Conservation (phyloP, 2,113 vertebrate species). For the Orycteropus afer region DNA sequence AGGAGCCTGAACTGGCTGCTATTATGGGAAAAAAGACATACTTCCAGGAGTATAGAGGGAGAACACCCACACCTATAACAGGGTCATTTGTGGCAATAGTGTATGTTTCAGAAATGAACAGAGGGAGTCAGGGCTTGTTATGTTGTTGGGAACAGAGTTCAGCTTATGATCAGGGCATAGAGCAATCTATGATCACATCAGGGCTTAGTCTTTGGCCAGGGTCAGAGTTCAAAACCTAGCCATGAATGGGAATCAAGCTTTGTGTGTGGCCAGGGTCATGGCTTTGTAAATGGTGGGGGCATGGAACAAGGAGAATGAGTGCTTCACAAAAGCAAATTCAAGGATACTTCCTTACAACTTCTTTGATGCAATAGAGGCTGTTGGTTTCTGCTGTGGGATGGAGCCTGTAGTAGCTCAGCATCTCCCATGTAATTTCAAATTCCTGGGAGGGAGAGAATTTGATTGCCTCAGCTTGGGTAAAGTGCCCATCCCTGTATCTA, state of each 20-base stretch:
- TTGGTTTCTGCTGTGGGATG: neutral
- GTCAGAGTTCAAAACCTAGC: neutral
- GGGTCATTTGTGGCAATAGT: neutral
- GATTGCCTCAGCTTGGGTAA: neutral
- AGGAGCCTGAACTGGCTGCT: neutral
- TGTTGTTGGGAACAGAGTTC: neutral
- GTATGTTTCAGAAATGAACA: neutral
- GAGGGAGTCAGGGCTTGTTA: neutral
- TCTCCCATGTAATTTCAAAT: neutral
- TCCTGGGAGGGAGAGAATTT: neutral
- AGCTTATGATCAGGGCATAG: neutral
- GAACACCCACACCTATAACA: neutral
- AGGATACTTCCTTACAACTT: neutral
- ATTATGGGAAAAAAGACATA: neutral
- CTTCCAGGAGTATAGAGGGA: neutral
- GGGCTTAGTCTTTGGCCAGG: neutral
- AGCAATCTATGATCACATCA: neutral
- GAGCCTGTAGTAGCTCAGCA: neutral
- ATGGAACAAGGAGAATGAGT: fast-evolving
- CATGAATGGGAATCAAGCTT: neutral
- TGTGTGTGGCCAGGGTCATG: neutral
- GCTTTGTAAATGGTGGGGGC: neutral
- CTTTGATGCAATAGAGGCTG: neutral
- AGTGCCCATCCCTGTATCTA: fast-evolving
- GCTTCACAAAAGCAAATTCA: neutral